Base-by-base conservation (phyloP, 2,888 invertebrate species). In the Eudemis profundana region DNA sequence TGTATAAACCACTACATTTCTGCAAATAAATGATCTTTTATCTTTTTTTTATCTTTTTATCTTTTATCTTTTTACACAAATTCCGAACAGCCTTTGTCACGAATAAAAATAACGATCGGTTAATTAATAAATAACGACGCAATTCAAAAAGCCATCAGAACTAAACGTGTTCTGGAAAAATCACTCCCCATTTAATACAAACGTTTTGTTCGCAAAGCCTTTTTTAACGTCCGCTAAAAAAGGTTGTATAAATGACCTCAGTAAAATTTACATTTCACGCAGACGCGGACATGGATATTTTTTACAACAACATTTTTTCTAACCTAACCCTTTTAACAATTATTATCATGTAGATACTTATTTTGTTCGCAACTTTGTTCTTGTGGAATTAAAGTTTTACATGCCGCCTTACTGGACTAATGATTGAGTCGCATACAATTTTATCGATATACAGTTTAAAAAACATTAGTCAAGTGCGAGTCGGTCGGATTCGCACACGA, bases 161-260 rank as follows among this genome's bases (percentile, higher is more conserved):
- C 15, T 7, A 36, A 56, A 21, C 4, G 15, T 12, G 2, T 44
- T 56, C n/a, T 19, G n/a, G 23, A 44, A 56, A 56, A 56, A 56
- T 29, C 17, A 29, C 29, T 44, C 17, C 7, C 40, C 56, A 56
- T 56, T 44, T 19, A 17, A 19, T 44, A 51, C 12, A 27, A 47
- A n/a, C 42, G 27, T n/a, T 44, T 42, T 44, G 15, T 56, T 44
- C n/a, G 51, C 19, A 21, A 29, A 56, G 23, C 29, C 42, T 56
- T 56, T 56, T 56, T 29, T n/a, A 50, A 17, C 27, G 40, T 54
- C 19, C 27, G 17, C 8, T 44, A 29, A 27, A 54, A 50, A 17
- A 15, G 54, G 29, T 40, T 7, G 15, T 27, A 42, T 29, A 56
- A 42, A 19, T 56, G 29, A 19, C 42, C 8, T 44, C 29, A 44